These are phyloP conservation scores for Tinamus major DNA, from an alignment of 2,797 vertebrate genomes.

Conservation along the genomic window DNA sequence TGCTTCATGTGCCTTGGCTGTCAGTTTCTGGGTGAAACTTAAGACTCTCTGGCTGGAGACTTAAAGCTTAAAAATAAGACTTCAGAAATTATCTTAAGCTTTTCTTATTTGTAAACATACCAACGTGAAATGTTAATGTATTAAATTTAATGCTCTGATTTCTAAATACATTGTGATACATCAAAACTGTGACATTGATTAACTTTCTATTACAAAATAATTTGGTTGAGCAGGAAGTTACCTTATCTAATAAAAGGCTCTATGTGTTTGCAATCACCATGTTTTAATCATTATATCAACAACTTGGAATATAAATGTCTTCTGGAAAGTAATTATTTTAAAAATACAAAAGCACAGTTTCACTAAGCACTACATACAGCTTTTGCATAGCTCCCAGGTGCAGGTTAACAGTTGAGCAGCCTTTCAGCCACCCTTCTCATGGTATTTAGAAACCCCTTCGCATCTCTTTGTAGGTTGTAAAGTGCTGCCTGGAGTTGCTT, in stretches of 20 bases:
- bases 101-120: neutral
- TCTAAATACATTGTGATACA: neutral
- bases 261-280: neutral
- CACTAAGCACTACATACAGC: fast-evolving
- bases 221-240: neutral
- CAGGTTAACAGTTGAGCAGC: neutral
- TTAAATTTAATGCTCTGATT: neutral
- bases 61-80: neutral
- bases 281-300: too few species aligned
- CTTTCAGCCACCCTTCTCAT: too few species aligned
- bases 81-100: neutral
- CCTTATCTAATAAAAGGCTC: neutral
- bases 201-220: neutral
- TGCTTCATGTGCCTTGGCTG: neutral
- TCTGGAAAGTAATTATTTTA: too few species aligned
- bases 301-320: too few species aligned
- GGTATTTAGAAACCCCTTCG: too few species aligned
- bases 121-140: neutral
- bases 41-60: neutral
- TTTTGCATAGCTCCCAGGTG: neutral
- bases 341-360: neutral
- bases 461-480: too few species aligned
- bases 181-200: neutral
- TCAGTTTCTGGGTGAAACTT: neutral
- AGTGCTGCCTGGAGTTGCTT: too few species aligned